phyloP scores from a whole-genome alignment of 2,797 vertebrate species.

The Coccyzus lansbergi region DNA sequence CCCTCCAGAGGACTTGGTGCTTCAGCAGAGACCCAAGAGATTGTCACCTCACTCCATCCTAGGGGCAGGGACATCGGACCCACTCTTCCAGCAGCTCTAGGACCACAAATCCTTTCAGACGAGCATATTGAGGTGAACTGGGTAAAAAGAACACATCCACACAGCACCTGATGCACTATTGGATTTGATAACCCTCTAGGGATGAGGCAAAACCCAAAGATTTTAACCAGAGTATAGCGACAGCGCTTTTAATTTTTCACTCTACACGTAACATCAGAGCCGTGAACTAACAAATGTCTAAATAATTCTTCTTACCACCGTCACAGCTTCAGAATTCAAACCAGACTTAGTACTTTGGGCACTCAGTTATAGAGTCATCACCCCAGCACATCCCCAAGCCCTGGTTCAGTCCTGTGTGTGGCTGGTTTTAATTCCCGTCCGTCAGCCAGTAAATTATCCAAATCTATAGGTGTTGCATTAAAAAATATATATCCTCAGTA shows the following conservation, averaged over 20 bases:
- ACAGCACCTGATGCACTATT: background rate
- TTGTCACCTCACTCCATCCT: background rate
- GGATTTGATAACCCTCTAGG: background rate
- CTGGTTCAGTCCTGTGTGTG: fast-evolving
- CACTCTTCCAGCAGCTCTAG: background rate
- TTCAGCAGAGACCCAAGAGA: background rate
- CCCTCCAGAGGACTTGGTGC: background rate
- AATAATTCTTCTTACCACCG: background rate
- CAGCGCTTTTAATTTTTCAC: background rate
- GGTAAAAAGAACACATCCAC: background rate
- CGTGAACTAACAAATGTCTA: background rate
- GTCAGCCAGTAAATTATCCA: background rate
- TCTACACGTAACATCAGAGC: background rate
- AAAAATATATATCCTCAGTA: background rate
- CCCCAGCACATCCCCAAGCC: background rate
- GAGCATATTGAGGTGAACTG: background rate
- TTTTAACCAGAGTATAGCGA: background rate
- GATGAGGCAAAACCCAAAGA: fast-evolving
- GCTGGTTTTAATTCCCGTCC: background rate
- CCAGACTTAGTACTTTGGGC: background rate
- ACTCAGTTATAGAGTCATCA: background rate
- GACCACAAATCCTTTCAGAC: background rate
- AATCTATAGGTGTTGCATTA: background rate
- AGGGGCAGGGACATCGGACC: background rate
- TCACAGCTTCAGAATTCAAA: background rate